Conservation (phyloP, 2,797 vertebrate genomes). For the Diplodus sargus region DNA sequence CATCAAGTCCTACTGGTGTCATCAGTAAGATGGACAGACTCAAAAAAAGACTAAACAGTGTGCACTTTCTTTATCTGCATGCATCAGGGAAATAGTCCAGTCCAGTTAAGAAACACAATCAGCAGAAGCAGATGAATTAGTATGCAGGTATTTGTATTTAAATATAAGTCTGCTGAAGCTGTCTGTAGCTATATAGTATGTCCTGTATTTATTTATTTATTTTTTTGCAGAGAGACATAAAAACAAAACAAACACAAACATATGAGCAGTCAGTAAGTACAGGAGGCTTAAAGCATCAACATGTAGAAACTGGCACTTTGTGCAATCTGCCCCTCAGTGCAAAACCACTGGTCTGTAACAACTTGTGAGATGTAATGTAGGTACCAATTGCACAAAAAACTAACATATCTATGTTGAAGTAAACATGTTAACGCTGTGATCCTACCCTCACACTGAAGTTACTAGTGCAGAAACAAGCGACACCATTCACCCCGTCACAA, state of each 20-base stretch:
- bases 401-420: too few relatives aligned
- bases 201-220: too few relatives aligned
- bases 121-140: neutral
- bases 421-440: too few relatives aligned
- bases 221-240: neutral
- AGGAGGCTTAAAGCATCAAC: too few relatives aligned
- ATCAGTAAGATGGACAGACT: neutral
- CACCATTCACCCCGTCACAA: too few relatives aligned
- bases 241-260: neutral
- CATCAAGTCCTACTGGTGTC: constrained; percentile 21
- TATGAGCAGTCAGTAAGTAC: neutral
- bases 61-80: neutral
- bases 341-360: too few relatives aligned
- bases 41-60: neutral
- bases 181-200: neutral
- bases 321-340: too few relatives aligned
- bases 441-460: too few relatives aligned
- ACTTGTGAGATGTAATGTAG: too few relatives aligned
- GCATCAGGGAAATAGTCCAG: neutral
- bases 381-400: too few relatives aligned
- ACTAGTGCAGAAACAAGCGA: too few relatives aligned
- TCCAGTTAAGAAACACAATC: neutral
- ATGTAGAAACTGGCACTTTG: too few relatives aligned
- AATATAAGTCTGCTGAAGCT: neutral
- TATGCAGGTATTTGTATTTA: neutral